These are phyloP conservation scores for fruit fly (Drosophila melanogaster) DNA, from an alignment of 1,140 invertebrate species.

Conservation along the genomic window DNA sequence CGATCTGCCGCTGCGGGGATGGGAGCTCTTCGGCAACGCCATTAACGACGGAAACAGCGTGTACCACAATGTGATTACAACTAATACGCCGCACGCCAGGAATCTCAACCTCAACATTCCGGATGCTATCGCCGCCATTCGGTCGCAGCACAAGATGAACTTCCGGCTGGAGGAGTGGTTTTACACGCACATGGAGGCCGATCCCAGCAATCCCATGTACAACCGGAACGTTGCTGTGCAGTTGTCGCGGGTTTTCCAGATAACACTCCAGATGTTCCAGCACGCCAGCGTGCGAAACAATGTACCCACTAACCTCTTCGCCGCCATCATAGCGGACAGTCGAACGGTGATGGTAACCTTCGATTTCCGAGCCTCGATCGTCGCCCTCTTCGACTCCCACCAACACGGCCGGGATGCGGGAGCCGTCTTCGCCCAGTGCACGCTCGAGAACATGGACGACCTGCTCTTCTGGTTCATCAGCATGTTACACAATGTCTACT, in stretches of 20 bases:
- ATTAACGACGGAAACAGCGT: conserved; percentile 81
- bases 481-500: conserved; percentile 77
- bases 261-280: conserved; percentile 68
- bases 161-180: conserved; percentile 81
- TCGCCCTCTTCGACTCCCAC: conserved; percentile 78
- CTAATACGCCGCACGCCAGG: conserved; percentile 52
- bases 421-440: conserved; percentile 75
- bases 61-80: conserved; percentile 71
- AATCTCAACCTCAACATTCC: conserved; percentile 79
- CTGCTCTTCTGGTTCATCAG: conserved; percentile 76
- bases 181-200: conserved; percentile 81
- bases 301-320: conserved; percentile 60
- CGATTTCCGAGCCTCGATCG: conserved; percentile 69
- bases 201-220: conserved; percentile 67
- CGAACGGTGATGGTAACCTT: conserved; percentile 78
- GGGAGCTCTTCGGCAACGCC: conserved; percentile 75
- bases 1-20: conserved; percentile 63
- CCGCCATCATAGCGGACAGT: conserved; percentile 78
- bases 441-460: conserved; percentile 67
- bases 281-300: conserved; percentile 44
- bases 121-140: conserved; percentile 72
- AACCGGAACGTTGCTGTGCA: conserved; percentile 71
- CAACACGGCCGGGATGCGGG: conserved; percentile 77
- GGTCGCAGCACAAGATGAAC: conserved; percentile 69
- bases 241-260: conserved; percentile 65